Evolutionary conservation across 2,888 invertebrate species (phyloP).

Genomic region (Caenorhabditis sp.): DNA sequence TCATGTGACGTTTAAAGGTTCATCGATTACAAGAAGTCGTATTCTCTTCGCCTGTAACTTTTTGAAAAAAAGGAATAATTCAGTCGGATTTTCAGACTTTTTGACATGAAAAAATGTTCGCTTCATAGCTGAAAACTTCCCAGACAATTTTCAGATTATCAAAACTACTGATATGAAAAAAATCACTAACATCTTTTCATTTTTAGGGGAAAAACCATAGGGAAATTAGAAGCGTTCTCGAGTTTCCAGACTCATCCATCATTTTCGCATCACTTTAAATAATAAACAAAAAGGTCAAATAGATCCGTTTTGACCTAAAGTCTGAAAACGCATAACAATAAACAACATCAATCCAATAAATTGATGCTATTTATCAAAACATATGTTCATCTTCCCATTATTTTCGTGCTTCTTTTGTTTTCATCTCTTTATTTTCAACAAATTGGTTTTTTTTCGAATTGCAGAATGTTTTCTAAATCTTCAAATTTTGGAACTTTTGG

Average conservation of each 20-base stretch:
- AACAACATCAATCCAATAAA: background rate
- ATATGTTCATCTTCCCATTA: background rate
- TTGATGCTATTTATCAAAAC: background rate
- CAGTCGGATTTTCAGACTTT: too few species aligned
- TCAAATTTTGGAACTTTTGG: constrained; percentile 23
- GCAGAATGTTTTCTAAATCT: constrained; percentile 51
- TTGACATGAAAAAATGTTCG: too few species aligned
- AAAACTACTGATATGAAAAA: too few species aligned
- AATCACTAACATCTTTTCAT: too few species aligned
- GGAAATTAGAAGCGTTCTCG: too few species aligned
- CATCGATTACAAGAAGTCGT: too few species aligned
- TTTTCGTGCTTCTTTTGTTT: background rate
- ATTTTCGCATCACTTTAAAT: background rate
- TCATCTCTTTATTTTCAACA: constrained; percentile 4
- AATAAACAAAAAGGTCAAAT: background rate
- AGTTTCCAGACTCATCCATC: too few species aligned
- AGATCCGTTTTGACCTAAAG: background rate
- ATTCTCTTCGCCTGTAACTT: too few species aligned
- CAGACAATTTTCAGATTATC: too few species aligned
- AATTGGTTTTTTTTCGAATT: constrained; percentile 4
- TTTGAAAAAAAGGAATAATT: too few species aligned
- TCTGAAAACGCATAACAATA: background rate
- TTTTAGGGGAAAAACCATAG: too few species aligned
- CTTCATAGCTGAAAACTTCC: too few species aligned
- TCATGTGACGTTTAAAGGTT: background rate